Evolutionary conservation across 2,888 invertebrate genomes (phyloP), one percentile per base, ranked within the genome.

Genomic region (Ormia ochracea): DNA sequence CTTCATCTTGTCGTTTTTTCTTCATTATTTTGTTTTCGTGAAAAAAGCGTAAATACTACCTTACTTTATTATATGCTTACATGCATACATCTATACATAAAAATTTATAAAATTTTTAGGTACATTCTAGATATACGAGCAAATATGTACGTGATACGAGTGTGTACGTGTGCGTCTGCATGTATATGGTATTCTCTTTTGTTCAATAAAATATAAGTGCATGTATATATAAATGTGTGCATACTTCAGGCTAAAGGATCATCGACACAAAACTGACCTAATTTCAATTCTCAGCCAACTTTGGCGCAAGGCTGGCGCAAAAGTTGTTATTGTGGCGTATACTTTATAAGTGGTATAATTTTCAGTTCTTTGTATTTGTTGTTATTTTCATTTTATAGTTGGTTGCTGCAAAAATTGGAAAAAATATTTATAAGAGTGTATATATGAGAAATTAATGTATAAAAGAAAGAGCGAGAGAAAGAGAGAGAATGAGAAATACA

Each of bases 201-300:
- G 12, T 28, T 17, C 14, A 43, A 23, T 45, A 38, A 70, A 61
- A 74, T 56, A 66, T 38, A 80, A 68, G 21, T 72, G 70, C 77
- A 77, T 50, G 28, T 63, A 3, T 50, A 12, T 58, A 10, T 38
- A 48, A 23, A 33, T 81, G 21, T 73, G 65, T 72, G 84, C 66
- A 70, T 23, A 72, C 72, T 76, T 76, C 48, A 83, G 82, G 83
- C 83, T 84, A 88, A 89, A 88, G 88, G 88, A 89, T 89, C 89
- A 89, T 89, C 89, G 89, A 89, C 89, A 90, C 88, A 88, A 85
- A 87, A 87, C 87, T 89, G 90, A 89, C 90, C 89, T 89, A 90
- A 88, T 89, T 90, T 89, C 85, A 83, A 45, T 76, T 80, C 83
- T 84, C 86, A 84, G 86, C 86, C 84, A 86, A 85, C 85, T 86